Evolutionary conservation across 2,888 invertebrate genomes (phyloP).

Genomic region (Ephialtes manifestator): DNA sequence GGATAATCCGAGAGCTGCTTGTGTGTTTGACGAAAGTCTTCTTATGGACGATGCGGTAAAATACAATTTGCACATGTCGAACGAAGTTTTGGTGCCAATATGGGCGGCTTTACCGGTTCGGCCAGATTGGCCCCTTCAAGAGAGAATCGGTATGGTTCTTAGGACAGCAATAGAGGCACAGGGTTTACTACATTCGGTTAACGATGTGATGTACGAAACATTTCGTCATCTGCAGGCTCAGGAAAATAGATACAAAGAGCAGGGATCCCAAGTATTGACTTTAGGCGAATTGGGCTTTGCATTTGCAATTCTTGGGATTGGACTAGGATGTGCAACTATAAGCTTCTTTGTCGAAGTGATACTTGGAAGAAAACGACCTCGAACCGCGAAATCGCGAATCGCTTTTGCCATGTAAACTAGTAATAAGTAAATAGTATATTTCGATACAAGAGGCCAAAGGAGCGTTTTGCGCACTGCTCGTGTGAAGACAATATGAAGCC

Average conservation of each 20-base stretch:
- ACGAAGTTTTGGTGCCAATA: not conserved
- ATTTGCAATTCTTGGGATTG: constrained; percentile 6
- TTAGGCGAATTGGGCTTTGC: constrained; percentile 2
- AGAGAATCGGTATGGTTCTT: not conserved
- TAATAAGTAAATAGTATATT: too few relatives aligned
- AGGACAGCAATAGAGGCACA: not conserved
- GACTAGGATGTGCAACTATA: constrained; percentile 10
- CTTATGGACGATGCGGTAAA: not conserved
- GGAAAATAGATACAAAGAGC: not conserved
- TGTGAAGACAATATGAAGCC: too few relatives aligned
- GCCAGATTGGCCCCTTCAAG: constrained; percentile 39
- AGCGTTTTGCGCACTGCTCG: too few relatives aligned
- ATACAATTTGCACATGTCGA: constrained; percentile 17
- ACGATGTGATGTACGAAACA: not conserved
- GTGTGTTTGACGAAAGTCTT: not conserved
- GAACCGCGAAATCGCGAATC: too few relatives aligned
- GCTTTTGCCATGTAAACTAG: too few relatives aligned
- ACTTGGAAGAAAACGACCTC: too few relatives aligned
- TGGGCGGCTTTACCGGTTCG: not conserved
- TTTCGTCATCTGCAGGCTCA: not conserved
- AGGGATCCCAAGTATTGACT: not conserved
- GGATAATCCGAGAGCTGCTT: not conserved
- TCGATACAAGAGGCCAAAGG: too few relatives aligned
- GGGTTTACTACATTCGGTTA: not conserved
- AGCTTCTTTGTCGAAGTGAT: not conserved